Evolutionary conservation across 1,140 invertebrate species (phyloP).

Genomic region (Nephotettix cincticeps): DNA sequence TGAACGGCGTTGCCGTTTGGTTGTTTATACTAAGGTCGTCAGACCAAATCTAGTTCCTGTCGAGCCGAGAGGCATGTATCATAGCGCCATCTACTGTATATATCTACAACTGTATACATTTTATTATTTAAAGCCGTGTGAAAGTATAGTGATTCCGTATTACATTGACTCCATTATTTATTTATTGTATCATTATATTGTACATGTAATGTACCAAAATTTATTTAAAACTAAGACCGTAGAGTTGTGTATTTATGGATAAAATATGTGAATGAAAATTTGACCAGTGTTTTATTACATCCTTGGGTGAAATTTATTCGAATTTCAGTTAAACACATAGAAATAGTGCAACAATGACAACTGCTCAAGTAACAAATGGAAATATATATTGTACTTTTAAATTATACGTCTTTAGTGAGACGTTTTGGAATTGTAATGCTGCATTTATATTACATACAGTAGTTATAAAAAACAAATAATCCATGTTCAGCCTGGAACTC

Average conservation of each 20-base stretch:
- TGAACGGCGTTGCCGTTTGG: background rate
- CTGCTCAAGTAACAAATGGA: too few species aligned
- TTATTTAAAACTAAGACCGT: conserved; percentile 35
- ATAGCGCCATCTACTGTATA: background rate
- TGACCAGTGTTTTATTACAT: background rate
- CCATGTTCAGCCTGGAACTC: too few species aligned
- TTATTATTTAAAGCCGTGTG: conserved; percentile 17
- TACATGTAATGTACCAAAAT: conserved; percentile 41
- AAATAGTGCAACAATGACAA: too few species aligned
- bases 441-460: too few species aligned
- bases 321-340: too few species aligned
- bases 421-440: too few species aligned
- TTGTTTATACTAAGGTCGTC: conserved; percentile 4
- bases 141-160: conserved; percentile 25
- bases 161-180: conserved; percentile 32
- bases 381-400: too few species aligned
- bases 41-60: conserved; percentile 11
- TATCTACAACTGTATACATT: conserved; percentile 19
- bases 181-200: conserved; percentile 37
- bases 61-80: background rate
- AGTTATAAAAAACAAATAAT: too few species aligned
- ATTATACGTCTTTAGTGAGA: too few species aligned
- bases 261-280: conserved; percentile 34
- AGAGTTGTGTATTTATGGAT: conserved; percentile 42
- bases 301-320: too few species aligned